Evolutionary conservation across 2,113 vertebrate species (phyloP), one percentile per base, ranked within the genome.

Genomic region (Podilymbus podiceps): DNA sequence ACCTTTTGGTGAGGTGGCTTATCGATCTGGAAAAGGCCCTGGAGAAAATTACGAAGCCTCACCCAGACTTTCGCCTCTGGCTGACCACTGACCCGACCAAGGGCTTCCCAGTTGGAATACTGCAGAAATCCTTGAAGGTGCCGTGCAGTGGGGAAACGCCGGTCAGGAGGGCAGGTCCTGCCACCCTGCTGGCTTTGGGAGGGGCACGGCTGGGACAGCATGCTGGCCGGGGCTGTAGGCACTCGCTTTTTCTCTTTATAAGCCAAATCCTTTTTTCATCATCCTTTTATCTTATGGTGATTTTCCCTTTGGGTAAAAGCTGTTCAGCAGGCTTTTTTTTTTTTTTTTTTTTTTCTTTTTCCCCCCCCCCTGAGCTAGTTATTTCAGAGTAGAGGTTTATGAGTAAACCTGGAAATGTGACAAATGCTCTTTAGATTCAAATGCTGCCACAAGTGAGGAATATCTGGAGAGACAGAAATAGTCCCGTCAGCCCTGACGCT

Each of bases 81-180:
- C 97, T 99, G 90, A 99, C 99, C 5, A 99, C 99, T 2, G 99
- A 99, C 95, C 99, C 99, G 10, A 99, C 98, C 3, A 33, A 98
- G 72, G 98, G 99, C 95, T 99, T 99, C 88, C 99, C 99, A 2
- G 97, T 99, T 3, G 99, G 99, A 40, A 99, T 99, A 22, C 98
- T 99, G 95, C 99, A 99, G 97, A 99, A 99, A 50, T 99, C 99
- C 38, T 78, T 99, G 3, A 99, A 99, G 99, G 99, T 99, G 71
- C 15, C 1, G 73, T 14, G 28, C 35, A 5, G 6, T 5, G 53
- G 56, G 63, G 11, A 55, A 44, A 16, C 19, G 58, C 12, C 20
- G 5, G 9, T 5, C 49, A 49, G 87, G 44, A 35, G 72, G 28
- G 58, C n/a, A 8, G 2, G 46, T 35, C 73, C 67, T 52, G 64